Base-by-base conservation (phyloP, 1,140 invertebrate species). In the Drosophila mauritiana region DNA sequence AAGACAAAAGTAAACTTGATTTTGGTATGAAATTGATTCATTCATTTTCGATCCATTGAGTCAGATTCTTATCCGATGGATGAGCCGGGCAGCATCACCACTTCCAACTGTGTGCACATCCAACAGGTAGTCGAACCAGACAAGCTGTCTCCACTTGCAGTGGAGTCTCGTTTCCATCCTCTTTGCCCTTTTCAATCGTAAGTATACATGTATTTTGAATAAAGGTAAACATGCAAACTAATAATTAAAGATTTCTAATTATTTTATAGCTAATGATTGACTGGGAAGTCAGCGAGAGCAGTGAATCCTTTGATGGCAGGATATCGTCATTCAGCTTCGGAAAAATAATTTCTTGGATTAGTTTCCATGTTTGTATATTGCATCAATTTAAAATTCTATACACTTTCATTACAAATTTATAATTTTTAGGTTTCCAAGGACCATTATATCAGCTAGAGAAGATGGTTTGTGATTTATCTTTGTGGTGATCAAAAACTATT, bases 1-100 rank as follows among this genome's bases (percentile, higher is more conserved):
- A 78, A 86, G 62, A 72, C 69, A 74, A 79, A 70, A 76, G 53
- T 79, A 69, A 69, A 58, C 70, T 85, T 74, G 57, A 55, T 61
- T 77, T 51, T 55, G 69, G 73, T 49, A 73, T 75, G 59, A 70
- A 79, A 79, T 85, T 85, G 63, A 86, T 74, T 86, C 81, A 78
- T 80, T 78, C 64, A 81, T 77, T 81, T 63, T 54, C 75, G 61
- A 70, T 79, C 80, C 80, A 80, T 72, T 72, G 37, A 81, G 69
- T 63, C 52, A 76, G 72, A 80, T 80, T 54, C 56, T 43, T 67
- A 73, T 52, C 51, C 40, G 70, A 40, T 65, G 64, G 67, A 69
- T 70, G 67, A 70, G 64, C 45, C 67, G 34, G 45, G 25, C 69
- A 53, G 68, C 55, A 34, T 61, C 56, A 15, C 10, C 54, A 72